Base-by-base conservation (phyloP, 2,888 invertebrate species). In the Pycnomerus fuliginosus region DNA sequence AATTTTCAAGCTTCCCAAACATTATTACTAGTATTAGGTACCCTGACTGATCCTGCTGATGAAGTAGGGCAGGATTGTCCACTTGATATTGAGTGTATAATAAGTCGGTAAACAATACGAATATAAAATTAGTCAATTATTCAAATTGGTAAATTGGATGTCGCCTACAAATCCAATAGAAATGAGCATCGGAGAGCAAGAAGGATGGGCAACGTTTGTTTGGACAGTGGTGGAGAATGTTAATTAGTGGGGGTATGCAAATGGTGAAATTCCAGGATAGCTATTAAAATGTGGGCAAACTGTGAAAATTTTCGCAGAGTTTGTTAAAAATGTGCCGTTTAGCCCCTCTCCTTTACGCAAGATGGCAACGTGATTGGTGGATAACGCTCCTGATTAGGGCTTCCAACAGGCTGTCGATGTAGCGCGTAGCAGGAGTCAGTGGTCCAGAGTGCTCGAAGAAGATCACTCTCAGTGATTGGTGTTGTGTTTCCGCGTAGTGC, bases 391-490 rank as follows among this genome's bases (percentile, higher is more conserved):
- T 48, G 48, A 48, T 48, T 48, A 48, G 48, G 34, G 48, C 48
- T 44, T 48, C 43, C 44, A 48, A 38, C 48, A 44, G 43, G 39
- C 48, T 40, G 43, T 35, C 43, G 35, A 44, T 35, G 35, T 44
- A 48, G 44, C 48, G 48, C 48, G 40, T 44, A 44, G 31, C 48
- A 48, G 36, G 48, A 48, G 39, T 48, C 48, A 48, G 48, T 48
- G 48, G 48, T 48, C 48, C 48, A 48, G 44, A 48, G 48, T 48
- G 39, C 44, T 48, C 32, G 39, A 48, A 48, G 44, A 48, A 48
- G 48, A 48, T 40, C 44, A 44, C 48, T 48, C 48, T 48, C 31
- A 29, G 48, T 48, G 48, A 34, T 44, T 35, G 43, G 43, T 43
- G 48, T 38, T 22, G 43, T 35, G 39, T 33, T 48, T 44, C 37